These are phyloP conservation scores for Globodera ellingtonae DNA, from an alignment of 1,140 invertebrate genomes.

Conservation along the genomic window DNA sequence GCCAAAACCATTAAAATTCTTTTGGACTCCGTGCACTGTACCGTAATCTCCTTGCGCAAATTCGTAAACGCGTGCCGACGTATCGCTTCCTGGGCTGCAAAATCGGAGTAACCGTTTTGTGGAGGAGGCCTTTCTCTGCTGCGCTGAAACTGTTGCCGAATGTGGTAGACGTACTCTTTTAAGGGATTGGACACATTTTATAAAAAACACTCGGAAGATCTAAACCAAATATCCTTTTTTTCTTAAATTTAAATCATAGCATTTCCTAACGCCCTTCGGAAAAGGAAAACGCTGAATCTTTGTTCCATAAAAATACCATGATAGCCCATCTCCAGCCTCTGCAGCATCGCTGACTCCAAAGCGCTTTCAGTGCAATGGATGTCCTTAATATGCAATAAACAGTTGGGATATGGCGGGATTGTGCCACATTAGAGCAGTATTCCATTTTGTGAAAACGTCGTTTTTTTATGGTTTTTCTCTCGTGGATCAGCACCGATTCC, in stretches of 20 bases:
- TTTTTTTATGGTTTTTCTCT: neutral
- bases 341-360: slow-evolving; percentile 65
- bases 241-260: too few relatives aligned
- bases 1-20: too few relatives aligned
- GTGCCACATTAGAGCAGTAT: too few relatives aligned
- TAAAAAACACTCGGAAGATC: too few relatives aligned
- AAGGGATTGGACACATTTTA: slow-evolving; percentile 46
- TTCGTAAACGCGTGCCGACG: slow-evolving; percentile 87
- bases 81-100: slow-evolving; percentile 90
- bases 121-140: slow-evolving; percentile 67
- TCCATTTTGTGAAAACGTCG: neutral
- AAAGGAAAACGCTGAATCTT: too few relatives aligned
- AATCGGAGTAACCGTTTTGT: slow-evolving; percentile 71
- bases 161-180: slow-evolving; percentile 71
- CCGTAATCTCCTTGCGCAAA: slow-evolving; percentile 83
- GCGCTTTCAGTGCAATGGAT: slow-evolving; percentile 77
- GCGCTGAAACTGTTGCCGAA: slow-evolving; percentile 62
- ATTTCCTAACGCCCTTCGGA: too few relatives aligned
- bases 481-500: too few relatives aligned
- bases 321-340: slow-evolving; percentile 65
- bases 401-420: slow-evolving; percentile 41
- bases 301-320: neutral
- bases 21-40: slow-evolving; percentile 65
- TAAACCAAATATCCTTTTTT: too few relatives aligned
- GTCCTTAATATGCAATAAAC: slow-evolving; percentile 71